A percentile compares a stretch with the other conserved stretches of the same genome.
These are phyloP conservation scores for Oplegnathus fasciatus DNA, from an alignment of 2,113 vertebrate genomes.

Conservation along the genomic window DNA sequence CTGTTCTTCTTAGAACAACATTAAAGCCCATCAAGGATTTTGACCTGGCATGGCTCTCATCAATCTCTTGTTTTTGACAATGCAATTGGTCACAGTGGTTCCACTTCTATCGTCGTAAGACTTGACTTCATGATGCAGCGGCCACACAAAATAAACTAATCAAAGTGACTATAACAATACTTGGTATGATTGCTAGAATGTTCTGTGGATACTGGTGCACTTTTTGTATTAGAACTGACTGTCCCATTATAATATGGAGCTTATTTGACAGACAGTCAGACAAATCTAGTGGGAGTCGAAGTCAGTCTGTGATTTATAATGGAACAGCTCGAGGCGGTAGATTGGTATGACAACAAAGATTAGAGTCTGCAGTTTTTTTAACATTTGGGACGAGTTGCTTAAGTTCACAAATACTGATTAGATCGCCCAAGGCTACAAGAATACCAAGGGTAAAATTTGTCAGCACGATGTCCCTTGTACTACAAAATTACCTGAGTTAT, in stretches of 20 bases:
- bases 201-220: not conserved
- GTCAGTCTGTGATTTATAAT: conserved; percentile 40
- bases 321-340: conserved; percentile 35
- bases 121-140: not conserved
- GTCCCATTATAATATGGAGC: conserved; percentile 5
- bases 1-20: not conserved
- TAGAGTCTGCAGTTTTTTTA: conserved; percentile 23
- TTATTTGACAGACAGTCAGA: conserved; percentile 38
- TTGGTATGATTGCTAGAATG: not conserved
- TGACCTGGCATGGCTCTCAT: not conserved
- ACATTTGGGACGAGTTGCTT: conserved; percentile 27
- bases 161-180: not conserved
- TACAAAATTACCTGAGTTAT: conserved; percentile 21
- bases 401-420: conserved; percentile 55
- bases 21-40: not conserved
- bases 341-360: conserved; percentile 55
- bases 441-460: conserved; percentile 21
- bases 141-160: conserved; percentile 1
- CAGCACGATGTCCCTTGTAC: conserved; percentile 16
- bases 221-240: conserved; percentile 19
- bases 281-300: conserved; percentile 35
- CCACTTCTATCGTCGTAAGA: not conserved
- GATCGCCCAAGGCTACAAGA: conserved; percentile 8
- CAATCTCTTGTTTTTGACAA: not conserved
- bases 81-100: not conserved